phyloP scores from a whole-genome alignment of 2,113 vertebrate genomes.

The Dasyurus viverrinus region DNA sequence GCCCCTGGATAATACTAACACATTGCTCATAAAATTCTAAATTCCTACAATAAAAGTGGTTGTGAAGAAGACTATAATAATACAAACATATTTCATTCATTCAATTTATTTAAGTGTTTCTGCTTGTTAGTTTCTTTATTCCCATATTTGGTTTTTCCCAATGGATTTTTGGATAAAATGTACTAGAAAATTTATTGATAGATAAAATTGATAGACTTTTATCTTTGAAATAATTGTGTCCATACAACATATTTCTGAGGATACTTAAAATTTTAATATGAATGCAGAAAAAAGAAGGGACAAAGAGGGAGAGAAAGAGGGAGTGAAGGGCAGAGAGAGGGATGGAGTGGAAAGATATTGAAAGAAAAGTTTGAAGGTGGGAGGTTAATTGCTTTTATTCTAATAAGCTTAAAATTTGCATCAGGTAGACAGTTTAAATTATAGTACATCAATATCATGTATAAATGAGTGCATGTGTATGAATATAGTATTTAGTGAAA shows the following conservation, averaged over 20 bases:
- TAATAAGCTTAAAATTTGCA: neutral
- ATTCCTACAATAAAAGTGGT: neutral
- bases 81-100: neutral
- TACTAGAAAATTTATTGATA: neutral
- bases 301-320: neutral
- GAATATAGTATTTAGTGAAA: neutral
- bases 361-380: neutral
- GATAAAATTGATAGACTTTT: neutral
- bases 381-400: constrained; percentile 3
- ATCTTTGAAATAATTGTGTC: neutral
- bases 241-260: neutral
- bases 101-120: neutral
- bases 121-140: neutral
- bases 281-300: neutral
- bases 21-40: neutral
- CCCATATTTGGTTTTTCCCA: neutral
- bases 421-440: neutral
- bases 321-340: neutral
- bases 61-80: neutral
- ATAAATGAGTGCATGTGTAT: neutral
- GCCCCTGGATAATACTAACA: neutral
- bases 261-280: constrained; percentile 30
- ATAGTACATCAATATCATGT: neutral
- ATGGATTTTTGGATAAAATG: neutral
- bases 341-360: neutral